These are phyloP conservation scores for Florisuga fusca DNA, from an alignment of 2,797 vertebrate genomes.

Conservation along the genomic window DNA sequence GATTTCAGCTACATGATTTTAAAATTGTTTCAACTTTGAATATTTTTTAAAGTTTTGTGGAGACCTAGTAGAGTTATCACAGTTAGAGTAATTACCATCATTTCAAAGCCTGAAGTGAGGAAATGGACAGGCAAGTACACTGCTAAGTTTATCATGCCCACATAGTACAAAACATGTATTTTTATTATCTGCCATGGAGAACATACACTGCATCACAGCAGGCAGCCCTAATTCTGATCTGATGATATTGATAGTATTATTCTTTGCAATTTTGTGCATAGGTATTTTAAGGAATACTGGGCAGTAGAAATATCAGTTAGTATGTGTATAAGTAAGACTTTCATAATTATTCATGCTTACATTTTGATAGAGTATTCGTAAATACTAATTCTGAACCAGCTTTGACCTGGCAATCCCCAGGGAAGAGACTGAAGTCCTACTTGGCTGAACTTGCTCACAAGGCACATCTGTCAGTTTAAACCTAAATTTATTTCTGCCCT, in stretches of 20 bases:
- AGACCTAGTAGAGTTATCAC: background rate
- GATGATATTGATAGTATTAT: background rate
- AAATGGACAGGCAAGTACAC: background rate
- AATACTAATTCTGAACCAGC: constrained; percentile 59
- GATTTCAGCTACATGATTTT: background rate
- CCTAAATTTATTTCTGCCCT: constrained; percentile 34
- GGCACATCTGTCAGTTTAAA: background rate
- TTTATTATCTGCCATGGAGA: background rate
- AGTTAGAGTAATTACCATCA: background rate
- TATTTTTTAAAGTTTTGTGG: background rate
- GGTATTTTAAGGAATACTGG: background rate
- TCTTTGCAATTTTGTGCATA: background rate
- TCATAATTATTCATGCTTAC: background rate
- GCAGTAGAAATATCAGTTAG: background rate
- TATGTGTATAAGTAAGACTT: background rate
- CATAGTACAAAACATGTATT: background rate
- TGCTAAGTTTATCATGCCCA: background rate
- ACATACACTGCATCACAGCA: background rate
- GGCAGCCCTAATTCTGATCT: background rate
- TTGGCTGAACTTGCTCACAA: constrained; percentile 42
- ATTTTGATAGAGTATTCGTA: constrained; percentile 40
- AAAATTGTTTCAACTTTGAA: background rate
- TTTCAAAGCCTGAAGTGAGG: background rate
- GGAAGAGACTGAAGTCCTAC: background rate
- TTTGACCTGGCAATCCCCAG: constrained; percentile 55